Conservation (phyloP, 1,140 invertebrate genomes). For the Drosophila nebulosa region DNA sequence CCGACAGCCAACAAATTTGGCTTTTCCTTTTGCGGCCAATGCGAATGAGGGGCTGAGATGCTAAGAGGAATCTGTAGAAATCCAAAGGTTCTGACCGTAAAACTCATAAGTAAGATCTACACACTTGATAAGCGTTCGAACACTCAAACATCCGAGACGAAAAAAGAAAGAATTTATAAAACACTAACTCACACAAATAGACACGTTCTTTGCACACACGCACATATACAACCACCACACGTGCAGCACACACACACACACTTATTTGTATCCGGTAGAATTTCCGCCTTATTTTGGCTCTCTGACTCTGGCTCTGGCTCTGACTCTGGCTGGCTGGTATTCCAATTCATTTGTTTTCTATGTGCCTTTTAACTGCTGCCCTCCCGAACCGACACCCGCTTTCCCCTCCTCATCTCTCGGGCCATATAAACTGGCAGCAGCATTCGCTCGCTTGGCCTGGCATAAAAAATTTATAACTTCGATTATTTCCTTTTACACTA, state of each 20-base stretch:
- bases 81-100: constrained; percentile 40
- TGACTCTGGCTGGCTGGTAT: constrained; percentile 39
- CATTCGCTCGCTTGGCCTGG: constrained; percentile 31
- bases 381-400: background rate
- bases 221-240: constrained; percentile 2
- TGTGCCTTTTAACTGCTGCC: constrained; percentile 58
- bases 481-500: constrained; percentile 77
- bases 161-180: constrained; percentile 64
- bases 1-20: constrained; percentile 74
- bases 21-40: constrained; percentile 52
- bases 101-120: constrained; percentile 78
- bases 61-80: background rate
- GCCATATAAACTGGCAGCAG: constrained; percentile 34
- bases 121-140: constrained; percentile 73
- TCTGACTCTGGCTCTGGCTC: too few relatives aligned
- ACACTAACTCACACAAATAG: constrained; percentile 77
- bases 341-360: constrained; percentile 77
- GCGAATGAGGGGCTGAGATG: background rate
- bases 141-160: constrained; percentile 68
- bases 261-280: constrained; percentile 46
- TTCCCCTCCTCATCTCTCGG: constrained; percentile 8
- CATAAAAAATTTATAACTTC: constrained; percentile 79
- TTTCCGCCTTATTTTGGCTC: constrained; percentile 71
- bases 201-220: constrained; percentile 53
- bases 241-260: constrained; percentile 14